Conservation (phyloP, 2,888 invertebrate species). For the Cataglyphis albicans region DNA sequence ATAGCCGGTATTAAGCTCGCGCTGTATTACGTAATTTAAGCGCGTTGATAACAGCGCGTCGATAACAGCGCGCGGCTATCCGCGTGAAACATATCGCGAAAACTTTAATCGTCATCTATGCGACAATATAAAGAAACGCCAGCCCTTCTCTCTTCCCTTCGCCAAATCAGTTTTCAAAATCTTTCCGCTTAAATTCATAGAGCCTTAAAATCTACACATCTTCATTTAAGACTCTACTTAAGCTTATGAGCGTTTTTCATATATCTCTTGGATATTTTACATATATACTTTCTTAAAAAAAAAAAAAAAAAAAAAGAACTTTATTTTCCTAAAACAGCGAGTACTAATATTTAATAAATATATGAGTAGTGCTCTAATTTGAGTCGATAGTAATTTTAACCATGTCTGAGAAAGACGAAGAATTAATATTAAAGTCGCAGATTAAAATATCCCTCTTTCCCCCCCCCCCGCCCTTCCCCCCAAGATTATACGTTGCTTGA, state of each 20-base stretch:
- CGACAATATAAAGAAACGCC: background rate
- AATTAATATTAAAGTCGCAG: conserved; percentile 39
- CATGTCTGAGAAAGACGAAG: too few species aligned
- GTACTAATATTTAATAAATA: background rate
- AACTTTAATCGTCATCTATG: conserved; percentile 22
- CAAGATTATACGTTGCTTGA: conserved; percentile 3
- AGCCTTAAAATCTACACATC: conserved; percentile 16
- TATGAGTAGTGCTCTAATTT: conserved; percentile 1
- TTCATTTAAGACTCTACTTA: background rate
- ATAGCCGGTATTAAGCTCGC: conserved; percentile 32
- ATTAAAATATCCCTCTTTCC: background rate
- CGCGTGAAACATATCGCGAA: conserved; percentile 15
- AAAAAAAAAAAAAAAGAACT: background rate
- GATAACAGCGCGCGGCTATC: conserved; percentile 33
- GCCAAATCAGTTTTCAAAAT: background rate
- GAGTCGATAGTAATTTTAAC: background rate
- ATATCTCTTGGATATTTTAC: background rate
- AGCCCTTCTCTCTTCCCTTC: background rate
- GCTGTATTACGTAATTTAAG: conserved; percentile 48
- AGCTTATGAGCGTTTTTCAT: background rate
- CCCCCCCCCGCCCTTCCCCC: too few species aligned
- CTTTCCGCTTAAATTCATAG: background rate
- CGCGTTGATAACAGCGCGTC: conserved; percentile 43
- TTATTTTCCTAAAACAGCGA: background rate
- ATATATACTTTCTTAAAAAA: background rate